Evolutionary conservation across 2,797 vertebrate species (phyloP), one percentile per base, ranked within the genome.

Genomic region (Ispidina picta): DNA sequence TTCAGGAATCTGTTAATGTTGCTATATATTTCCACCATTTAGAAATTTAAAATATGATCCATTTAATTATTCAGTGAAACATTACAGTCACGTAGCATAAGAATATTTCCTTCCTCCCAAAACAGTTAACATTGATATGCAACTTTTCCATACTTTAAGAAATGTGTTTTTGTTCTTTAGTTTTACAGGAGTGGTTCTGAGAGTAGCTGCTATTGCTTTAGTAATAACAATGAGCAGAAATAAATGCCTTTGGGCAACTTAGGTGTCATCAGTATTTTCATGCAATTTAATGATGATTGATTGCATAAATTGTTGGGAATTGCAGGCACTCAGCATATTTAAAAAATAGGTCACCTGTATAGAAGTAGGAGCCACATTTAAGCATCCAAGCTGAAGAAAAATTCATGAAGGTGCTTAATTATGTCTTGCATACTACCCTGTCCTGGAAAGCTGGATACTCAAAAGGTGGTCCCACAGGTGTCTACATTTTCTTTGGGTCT

Each of bases 271-370:
- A 90, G 78, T 80, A 48, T 92, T 93, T 92, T 92, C 43, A 5
- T 74, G 64, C 70, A 92, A 64, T 71, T 80, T 87, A 91, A 93
- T 0, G 1, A 90, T 92, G 84, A 94, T 55, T 90, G 90, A 91
- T 91, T 85, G 51, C 37, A 52, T 29, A 78, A 89, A 89, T 87
- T 92, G 46, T 39, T 87, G 72, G 55, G 63, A 92, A 85, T 80
- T 85, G 75, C 70, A 85, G 66, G 51, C 46, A 83, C 44, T 83
- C 78, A 72, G 55, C 17, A 0, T 59, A 52, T 71, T 89, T 89
- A 23, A 87, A 90, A 91, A 92, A 59, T 74, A 88, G 83, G 78
- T 77, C 92, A 69, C 75, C 86, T 90, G 9, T 59, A 52, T 51
- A 51, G 62, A 54, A 29, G 23, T 71, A 54, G 79, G 69, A 90